A percentile compares a stretch with the other conserved stretches of the same genome.
Evolutionary conservation across 2,888 invertebrate genomes (phyloP).

Genomic region (Leucophenga montana): DNA sequence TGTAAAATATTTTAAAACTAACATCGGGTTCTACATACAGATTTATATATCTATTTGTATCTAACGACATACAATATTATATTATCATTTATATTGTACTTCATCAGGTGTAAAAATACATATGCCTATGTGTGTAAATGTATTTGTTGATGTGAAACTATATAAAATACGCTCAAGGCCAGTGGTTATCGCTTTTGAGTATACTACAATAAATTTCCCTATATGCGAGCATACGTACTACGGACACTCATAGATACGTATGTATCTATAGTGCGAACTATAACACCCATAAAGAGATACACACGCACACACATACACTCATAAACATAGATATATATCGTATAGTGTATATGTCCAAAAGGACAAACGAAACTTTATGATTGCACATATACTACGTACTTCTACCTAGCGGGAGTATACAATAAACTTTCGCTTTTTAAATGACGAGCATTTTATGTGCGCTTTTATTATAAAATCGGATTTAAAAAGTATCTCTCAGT

Average conservation of each 20-base stretch:
- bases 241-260: too few species aligned
- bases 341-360: neutral
- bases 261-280: too few species aligned
- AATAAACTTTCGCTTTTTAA: slow-evolving; percentile 61
- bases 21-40: too few species aligned
- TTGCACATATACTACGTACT: neutral
- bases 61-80: too few species aligned
- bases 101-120: neutral
- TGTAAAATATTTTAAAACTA: too few species aligned
- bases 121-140: neutral
- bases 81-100: too few species aligned
- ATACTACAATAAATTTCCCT: too few species aligned
- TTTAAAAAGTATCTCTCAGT: slow-evolving; percentile 6
- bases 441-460: slow-evolving; percentile 47
- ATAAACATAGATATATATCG: neutral
- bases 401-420: slow-evolving; percentile 58
- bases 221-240: too few species aligned
- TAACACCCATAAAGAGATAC: neutral
- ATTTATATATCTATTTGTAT: too few species aligned
- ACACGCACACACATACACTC: slow-evolving; percentile 7
- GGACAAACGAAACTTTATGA: slow-evolving; percentile 2
- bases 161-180: too few species aligned
- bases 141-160: neutral
- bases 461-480: slow-evolving; percentile 38
- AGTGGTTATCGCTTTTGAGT: too few species aligned